Evolutionary conservation across 2,888 invertebrate genomes (phyloP), one percentile per base, ranked within the genome.

Genomic region (Peribatodes rhomboidaria): DNA sequence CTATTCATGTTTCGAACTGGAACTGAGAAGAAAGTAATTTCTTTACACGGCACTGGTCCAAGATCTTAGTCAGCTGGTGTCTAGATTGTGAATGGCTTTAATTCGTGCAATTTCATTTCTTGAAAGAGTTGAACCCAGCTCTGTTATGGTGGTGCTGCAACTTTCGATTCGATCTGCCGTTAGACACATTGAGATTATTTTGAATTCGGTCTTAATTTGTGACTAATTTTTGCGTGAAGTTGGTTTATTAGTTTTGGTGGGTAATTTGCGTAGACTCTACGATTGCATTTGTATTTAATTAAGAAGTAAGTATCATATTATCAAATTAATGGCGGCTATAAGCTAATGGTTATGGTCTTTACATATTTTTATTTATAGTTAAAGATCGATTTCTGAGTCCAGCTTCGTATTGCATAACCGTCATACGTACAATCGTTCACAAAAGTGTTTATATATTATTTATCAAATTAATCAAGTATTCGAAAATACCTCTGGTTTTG

Each of bases 1-100:
- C 11, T 8, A 46, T 22, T 20, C 65, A 65, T 65, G 20, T 52
- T 59, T 61, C 14, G 37, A 20, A 16, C 14, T 57, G 22, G 10
- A 53, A 6, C 20, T 39, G 1, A 22, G 42, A 55, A 44, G 50
- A 55, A 47, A 63, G 58, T 42, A 20, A 22, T 35, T 41, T 58
- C 42, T 33, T 46, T 37, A 58, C 58, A 44, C 50, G 9, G 42
- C 53, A 57, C 55, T 41, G 27, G 61, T 22, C 31, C 18, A 37
- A 62, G 52, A 54, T 56, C 33, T 52, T 42, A 31, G 37, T 59
- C 50, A 27, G 44, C 20, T 49, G 46, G 14, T 41, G 16, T 55
- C 67, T 61, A 41, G 59, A 58, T 56, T 41, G 61, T 50, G 65
- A 73, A 71, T 73, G 72, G 42, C 47, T 33, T 60, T 9, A 57